Conservation (phyloP, 1,140 invertebrate genomes). For the Aporrectodea caliginosa region DNA sequence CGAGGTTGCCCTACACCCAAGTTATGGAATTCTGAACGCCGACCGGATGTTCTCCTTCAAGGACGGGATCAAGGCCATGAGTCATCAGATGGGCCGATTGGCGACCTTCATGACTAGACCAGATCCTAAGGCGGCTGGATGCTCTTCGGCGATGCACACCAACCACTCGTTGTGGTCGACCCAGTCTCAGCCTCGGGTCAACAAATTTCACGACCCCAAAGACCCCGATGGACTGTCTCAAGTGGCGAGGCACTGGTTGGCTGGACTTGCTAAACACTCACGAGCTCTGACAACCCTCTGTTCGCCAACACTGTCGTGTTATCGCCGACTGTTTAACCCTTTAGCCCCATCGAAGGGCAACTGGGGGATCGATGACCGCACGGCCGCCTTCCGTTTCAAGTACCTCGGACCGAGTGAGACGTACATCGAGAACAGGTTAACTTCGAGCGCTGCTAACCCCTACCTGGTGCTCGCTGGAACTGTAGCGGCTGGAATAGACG, state of each 20-base stretch:
- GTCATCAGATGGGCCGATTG: not conserved
- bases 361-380: conserved; percentile 34
- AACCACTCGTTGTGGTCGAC: conserved; percentile 34
- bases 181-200: not conserved
- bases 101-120: conserved; percentile 35
- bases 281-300: conserved; percentile 27
- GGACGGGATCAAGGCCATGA: conserved; percentile 31
- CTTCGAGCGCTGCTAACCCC: no score
- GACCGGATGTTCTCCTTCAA: conserved; percentile 30
- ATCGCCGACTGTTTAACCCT: conserved; percentile 28
- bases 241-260: conserved; percentile 31
- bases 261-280: conserved; percentile 32
- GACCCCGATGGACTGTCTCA: conserved; percentile 31
- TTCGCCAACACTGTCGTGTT: conserved; percentile 35
- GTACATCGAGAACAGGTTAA: no score
- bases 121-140: not conserved
- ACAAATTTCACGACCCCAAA: conserved; percentile 25
- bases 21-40: conserved; percentile 18
- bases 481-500: no score
- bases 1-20: conserved; percentile 25
- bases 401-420: no score
- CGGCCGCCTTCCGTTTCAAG: no score
- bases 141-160: conserved; percentile 28
- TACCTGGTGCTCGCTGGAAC: no score
- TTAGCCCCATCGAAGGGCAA: conserved; percentile 22